Conservation (phyloP, 1,140 invertebrate genomes). For the Oppia nitens region DNA sequence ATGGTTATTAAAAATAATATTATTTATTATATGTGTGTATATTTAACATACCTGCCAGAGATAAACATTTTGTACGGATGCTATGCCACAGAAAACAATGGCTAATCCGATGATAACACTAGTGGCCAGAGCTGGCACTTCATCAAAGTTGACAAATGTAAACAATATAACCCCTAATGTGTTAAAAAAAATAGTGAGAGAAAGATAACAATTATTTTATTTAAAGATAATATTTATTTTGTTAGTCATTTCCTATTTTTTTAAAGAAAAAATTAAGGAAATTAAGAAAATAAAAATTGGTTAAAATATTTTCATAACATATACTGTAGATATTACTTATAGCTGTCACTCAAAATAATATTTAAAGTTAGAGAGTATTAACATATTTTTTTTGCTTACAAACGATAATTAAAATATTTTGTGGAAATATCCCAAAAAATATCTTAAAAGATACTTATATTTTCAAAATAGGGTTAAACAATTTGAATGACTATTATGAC, state of each 20-base stretch:
- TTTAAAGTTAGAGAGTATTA: too few relatives aligned
- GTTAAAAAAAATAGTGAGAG: conserved; percentile 7
- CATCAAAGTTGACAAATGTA: conserved; percentile 78
- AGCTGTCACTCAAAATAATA: too few relatives aligned
- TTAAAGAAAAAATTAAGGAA: too few relatives aligned
- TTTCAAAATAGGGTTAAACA: background rate
- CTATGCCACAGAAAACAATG: conserved; percentile 74
- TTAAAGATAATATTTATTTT: too few relatives aligned
- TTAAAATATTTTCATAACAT: too few relatives aligned
- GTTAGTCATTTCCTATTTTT: too few relatives aligned
- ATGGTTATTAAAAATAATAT: background rate
- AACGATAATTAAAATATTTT: too few relatives aligned
- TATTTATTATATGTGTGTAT: background rate
- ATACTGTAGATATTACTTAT: too few relatives aligned
- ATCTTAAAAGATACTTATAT: background rate
- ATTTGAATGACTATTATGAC: background rate
- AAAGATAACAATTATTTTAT: background rate
- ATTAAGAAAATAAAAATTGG: too few relatives aligned
- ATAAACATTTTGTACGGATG: conserved; percentile 83
- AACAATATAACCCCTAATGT: conserved; percentile 66
- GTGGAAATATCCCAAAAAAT: too few relatives aligned
- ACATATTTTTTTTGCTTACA: too few relatives aligned
- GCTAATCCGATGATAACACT: conserved; percentile 70
- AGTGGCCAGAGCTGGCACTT: conserved; percentile 71
- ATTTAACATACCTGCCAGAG: conserved; percentile 49